These are phyloP conservation scores for Hippocampus comes DNA, from an alignment of 2,113 vertebrate genomes.

Conservation along the genomic window DNA sequence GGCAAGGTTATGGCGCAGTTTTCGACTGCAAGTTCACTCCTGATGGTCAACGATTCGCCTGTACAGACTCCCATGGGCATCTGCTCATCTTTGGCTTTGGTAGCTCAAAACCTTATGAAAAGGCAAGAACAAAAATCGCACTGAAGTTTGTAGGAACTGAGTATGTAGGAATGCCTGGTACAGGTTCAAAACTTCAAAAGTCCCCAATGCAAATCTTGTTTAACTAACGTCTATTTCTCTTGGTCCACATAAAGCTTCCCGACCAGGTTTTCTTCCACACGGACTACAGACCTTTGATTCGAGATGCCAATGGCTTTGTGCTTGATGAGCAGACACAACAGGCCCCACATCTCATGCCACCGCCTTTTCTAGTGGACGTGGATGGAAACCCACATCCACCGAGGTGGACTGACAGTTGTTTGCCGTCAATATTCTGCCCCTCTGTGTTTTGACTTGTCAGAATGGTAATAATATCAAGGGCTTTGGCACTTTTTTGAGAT, in stretches of 20 bases:
- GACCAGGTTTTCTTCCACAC: conserved; percentile 99
- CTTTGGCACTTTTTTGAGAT: background rate
- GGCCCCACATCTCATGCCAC: conserved; percentile 97
- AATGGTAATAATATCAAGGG: background rate
- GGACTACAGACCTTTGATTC: conserved; percentile 91
- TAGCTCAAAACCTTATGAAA: conserved; percentile 89
- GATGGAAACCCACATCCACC: conserved; percentile 97
- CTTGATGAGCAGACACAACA: conserved; percentile 97
- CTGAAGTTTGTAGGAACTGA: background rate
- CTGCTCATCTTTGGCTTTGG: conserved; percentile 95
- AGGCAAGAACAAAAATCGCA: conserved; percentile 68
- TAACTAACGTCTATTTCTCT: background rate
- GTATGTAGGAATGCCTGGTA: background rate
- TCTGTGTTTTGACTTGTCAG: background rate
- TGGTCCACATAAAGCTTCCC: conserved; percentile 79
- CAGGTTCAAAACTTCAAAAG: background rate
- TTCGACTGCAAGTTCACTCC: conserved; percentile 98
- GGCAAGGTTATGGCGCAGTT: conserved; percentile 93
- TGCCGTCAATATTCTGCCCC: background rate
- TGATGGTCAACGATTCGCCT: conserved; percentile 92
- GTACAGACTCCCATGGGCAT: conserved; percentile 96
- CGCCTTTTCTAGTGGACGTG: conserved; percentile 94
- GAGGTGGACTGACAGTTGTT: conserved; percentile 58
- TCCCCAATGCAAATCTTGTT: background rate
- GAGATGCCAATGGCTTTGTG: conserved; percentile 91